Conservation (phyloP, 2,888 invertebrate species). For the Patella depressa region DNA sequence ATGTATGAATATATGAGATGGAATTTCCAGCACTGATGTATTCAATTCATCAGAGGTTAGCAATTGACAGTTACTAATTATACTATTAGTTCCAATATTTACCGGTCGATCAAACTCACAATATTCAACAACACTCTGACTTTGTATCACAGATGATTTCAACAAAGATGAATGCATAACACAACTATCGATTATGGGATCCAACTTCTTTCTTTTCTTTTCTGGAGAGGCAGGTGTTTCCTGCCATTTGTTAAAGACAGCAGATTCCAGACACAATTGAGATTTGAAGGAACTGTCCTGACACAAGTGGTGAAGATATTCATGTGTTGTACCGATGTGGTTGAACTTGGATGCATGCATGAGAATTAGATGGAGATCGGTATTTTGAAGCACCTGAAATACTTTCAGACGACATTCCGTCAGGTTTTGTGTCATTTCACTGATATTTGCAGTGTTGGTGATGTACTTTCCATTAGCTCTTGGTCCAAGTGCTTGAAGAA, state of each 20-base stretch:
- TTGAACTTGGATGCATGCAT: constrained; percentile 71
- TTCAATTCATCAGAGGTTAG: constrained; percentile 12
- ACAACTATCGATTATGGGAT: constrained; percentile 46
- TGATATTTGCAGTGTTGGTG: constrained; percentile 61
- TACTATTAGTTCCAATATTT: constrained; percentile 57
- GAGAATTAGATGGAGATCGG: constrained; percentile 63
- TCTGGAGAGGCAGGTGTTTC: neutral
- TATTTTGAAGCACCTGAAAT: constrained; percentile 60
- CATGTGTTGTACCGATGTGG: constrained; percentile 72
- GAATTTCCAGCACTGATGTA: constrained; percentile 38
- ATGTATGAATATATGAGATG: constrained; percentile 62
- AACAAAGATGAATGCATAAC: constrained; percentile 66
- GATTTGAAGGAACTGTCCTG: constrained; percentile 50
- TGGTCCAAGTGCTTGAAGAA: constrained; percentile 71
- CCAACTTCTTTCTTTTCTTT: constrained; percentile 14
- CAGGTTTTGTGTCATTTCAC: constrained; percentile 53
- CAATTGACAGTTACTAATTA: constrained; percentile 69
- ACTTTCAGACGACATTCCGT: constrained; percentile 57
- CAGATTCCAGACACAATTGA: constrained; percentile 55
- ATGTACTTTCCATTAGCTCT: constrained; percentile 63
- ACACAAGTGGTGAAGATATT: constrained; percentile 65
- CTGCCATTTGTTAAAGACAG: constrained; percentile 58
- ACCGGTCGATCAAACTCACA: constrained; percentile 66
- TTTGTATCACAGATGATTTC: constrained; percentile 42
- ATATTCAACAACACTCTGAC: constrained; percentile 67